Evolutionary conservation across 2,113 vertebrate genomes (phyloP).

Genomic region (Hemiprocne comata): DNA sequence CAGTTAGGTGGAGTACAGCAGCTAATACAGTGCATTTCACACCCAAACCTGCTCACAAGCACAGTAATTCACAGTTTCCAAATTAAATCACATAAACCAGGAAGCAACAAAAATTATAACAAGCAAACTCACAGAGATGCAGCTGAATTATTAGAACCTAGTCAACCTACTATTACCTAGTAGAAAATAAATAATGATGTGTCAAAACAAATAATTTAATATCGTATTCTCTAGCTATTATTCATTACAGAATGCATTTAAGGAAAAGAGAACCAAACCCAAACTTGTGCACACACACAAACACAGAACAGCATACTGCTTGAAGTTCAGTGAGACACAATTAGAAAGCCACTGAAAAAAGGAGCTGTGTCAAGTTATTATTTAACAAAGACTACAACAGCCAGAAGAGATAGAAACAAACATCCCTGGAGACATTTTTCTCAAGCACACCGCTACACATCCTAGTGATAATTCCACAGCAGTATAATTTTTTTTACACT

Average conservation of each 20-base stretch:
- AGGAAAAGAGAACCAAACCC: not conserved
- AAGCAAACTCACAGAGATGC: not conserved
- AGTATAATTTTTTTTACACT: not conserved
- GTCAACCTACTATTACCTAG: not conserved
- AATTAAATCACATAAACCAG: not conserved
- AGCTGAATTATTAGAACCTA: not conserved
- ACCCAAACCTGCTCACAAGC: not conserved
- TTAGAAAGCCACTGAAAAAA: not conserved
- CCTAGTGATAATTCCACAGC: not conserved
- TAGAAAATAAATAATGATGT: slow-evolving; percentile 10
- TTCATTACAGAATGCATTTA: not conserved
- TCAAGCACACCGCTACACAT: not conserved
- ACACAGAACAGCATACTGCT: not conserved
- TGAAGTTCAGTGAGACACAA: not conserved
- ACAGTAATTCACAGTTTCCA: not conserved
- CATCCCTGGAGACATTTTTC: not conserved
- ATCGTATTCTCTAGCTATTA: not conserved
- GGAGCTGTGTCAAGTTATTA: not conserved
- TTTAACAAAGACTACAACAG: not conserved
- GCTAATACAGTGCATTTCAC: not conserved
- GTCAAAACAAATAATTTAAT: slow-evolving; percentile 17
- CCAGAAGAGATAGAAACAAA: not conserved
- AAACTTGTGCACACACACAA: not conserved
- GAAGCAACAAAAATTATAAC: not conserved
- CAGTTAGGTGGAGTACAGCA: not conserved